A percentile compares a stretch with the other conserved stretches of the same genome.
These are phyloP conservation scores for Urophycis tenuis DNA, from an alignment of 2,797 vertebrate species.

Conservation along the genomic window DNA sequence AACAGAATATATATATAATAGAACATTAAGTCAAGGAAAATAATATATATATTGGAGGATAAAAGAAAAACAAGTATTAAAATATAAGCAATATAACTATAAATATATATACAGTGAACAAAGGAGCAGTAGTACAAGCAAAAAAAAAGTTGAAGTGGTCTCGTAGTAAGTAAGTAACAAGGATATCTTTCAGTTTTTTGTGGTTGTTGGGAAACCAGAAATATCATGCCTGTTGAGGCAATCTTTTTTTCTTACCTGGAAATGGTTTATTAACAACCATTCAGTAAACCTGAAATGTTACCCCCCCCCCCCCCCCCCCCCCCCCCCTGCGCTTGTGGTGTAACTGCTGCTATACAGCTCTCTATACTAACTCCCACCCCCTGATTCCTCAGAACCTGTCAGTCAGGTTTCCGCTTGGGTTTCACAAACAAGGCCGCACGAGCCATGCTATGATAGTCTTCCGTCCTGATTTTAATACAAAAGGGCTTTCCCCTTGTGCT, in stretches of 20 bases:
- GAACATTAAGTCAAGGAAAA: too few species aligned
- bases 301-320: slow-evolving; percentile 12
- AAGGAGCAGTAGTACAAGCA: too few species aligned
- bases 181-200: not conserved
- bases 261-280: not conserved
- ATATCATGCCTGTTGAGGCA: not conserved
- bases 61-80: too few species aligned
- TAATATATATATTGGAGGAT: too few species aligned
- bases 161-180: too few species aligned
- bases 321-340: slow-evolving; percentile 10
- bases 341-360: slow-evolving; percentile 17
- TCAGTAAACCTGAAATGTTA: not conserved
- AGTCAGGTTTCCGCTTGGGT: slow-evolving; percentile 57
- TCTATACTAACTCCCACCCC: slow-evolving; percentile 25
- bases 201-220: not conserved
- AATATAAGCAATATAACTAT: too few species aligned
- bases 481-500: slow-evolving; percentile 7
- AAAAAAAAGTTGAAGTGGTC: too few species aligned
- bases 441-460: slow-evolving; percentile 7
- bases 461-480: slow-evolving; percentile 23
- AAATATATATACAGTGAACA: too few species aligned
- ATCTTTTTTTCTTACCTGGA: not conserved
- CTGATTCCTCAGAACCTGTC: slow-evolving; percentile 60
- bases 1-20: too few species aligned
- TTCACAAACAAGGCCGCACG: slow-evolving; percentile 39